Evolutionary conservation across 2,113 vertebrate genomes (phyloP), one percentile per base, ranked within the genome.

Genomic region (Microcebus lehilahytsara): DNA sequence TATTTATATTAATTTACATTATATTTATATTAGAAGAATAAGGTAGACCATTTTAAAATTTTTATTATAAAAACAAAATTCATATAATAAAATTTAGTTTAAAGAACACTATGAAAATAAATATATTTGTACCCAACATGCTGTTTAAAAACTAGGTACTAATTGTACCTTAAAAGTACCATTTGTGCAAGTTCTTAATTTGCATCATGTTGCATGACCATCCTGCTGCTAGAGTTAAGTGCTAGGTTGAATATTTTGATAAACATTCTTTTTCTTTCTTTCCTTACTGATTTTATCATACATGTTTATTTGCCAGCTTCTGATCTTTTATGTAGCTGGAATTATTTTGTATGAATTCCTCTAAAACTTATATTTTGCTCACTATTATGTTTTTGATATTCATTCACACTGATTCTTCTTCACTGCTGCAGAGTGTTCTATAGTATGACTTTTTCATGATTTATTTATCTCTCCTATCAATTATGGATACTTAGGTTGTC

Each of bases 61-160:
- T 93, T 40, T 62, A 72, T 86, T 67, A 69, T 74, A 46, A 78
- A 87, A 78, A 71, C 7, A 91, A 22, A 27, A 91, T 71, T 85
- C 4, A 9, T 60, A 80, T 85, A 32, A 69, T 77, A 79, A 85
- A 62, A 22, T 34, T 1, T 3, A 74, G 11, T 84, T 91, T 93
- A 37, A 85, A 75, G 46, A 85, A 58, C 51, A 89, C 40, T 62
- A 88, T 67, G 2, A 96, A 80, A 91, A 67, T 81, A 79, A 96
- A 67, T 34, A 88, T 32, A 10, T 66, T 90, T 95, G 14, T 81
- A 60, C 3, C 20, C 19, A 85, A 64, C 6, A 89, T 72, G 6
- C 4, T 95, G 27, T 89, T 95, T 89, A 80, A 92, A 67, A 77
- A 25, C 27, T 22, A 34, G 16, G 3, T 49, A 67, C 22, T 62